These are phyloP conservation scores for Lomographa bimaculata DNA, from an alignment of 2,888 invertebrate genomes.

Conservation along the genomic window DNA sequence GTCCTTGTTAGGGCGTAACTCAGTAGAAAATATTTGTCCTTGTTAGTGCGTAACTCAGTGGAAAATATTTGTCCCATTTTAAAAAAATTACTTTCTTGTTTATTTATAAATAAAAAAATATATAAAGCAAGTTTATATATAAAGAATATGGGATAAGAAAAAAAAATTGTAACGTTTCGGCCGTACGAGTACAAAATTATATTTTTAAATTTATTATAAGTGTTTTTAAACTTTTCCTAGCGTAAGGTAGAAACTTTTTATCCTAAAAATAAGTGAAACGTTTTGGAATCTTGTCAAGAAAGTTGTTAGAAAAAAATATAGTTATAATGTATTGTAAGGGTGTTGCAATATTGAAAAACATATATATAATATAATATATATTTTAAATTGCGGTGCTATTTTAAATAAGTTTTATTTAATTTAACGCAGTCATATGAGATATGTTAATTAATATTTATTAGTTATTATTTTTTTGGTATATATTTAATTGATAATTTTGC, in stretches of 20 bases:
- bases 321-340: conserved; percentile 35
- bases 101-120: too few relatives aligned
- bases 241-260: conserved; percentile 40
- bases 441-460: conserved; percentile 28
- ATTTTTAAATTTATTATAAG: conserved; percentile 44
- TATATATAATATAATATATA: too few relatives aligned
- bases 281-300: conserved; percentile 35
- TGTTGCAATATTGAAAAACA: conserved; percentile 51
- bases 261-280: conserved; percentile 30
- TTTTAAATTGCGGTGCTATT: conserved; percentile 42
- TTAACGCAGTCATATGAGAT: conserved; percentile 27
- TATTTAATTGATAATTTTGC: conserved; percentile 26
- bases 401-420: conserved; percentile 27
- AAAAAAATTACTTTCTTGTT: too few relatives aligned
- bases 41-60: too few relatives aligned
- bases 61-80: too few relatives aligned
- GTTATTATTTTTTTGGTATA: conserved; percentile 24
- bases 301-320: conserved; percentile 14
- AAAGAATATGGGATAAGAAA: conserved; percentile 2
- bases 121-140: conserved; percentile 12
- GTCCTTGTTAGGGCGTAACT: too few relatives aligned
- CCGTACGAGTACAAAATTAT: conserved; percentile 78
- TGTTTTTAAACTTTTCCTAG: conserved; percentile 39
- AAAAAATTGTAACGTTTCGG: conserved; percentile 46
- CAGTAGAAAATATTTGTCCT: too few relatives aligned